Conservation (phyloP, 2,888 invertebrate genomes). For the Tryphoninae sp. region DNA sequence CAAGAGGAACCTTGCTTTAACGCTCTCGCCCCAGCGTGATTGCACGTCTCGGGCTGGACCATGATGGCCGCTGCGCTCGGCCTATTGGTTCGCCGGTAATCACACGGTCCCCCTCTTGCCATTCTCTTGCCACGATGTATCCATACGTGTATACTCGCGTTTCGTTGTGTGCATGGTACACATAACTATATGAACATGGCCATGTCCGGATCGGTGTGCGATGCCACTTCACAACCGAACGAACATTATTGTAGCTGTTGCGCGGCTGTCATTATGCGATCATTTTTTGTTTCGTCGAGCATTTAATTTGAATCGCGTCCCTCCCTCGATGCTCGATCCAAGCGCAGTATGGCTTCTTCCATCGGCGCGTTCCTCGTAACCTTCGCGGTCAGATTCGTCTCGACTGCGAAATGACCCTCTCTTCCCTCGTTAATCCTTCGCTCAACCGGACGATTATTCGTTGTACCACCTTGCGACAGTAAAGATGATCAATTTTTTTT, state of each 20-base stretch:
- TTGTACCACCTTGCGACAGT: background rate
- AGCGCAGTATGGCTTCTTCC: slow-evolving; percentile 8
- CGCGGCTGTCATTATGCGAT: slow-evolving; percentile 78
- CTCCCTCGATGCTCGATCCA: slow-evolving; percentile 64
- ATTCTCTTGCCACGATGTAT: slow-evolving; percentile 61
- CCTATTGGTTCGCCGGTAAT: slow-evolving; percentile 80
- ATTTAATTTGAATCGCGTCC: slow-evolving; percentile 78
- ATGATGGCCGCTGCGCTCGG: slow-evolving; percentile 80
- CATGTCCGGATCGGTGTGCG: slow-evolving; percentile 30
- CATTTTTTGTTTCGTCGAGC: slow-evolving; percentile 75
- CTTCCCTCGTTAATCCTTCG: slow-evolving; percentile 22
- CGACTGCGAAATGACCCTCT: slow-evolving; percentile 3
- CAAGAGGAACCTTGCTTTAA: slow-evolving; percentile 51
- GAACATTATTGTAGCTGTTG: slow-evolving; percentile 50
- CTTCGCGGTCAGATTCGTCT: background rate
- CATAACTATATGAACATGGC: background rate
- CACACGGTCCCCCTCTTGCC: slow-evolving; percentile 75
- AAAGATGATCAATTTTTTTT: background rate
- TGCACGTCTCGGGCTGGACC: slow-evolving; percentile 80
- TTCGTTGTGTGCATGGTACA: background rate
- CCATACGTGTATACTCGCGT: slow-evolving; percentile 49
- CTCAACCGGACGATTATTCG: slow-evolving; percentile 12
- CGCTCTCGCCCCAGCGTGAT: slow-evolving; percentile 74
- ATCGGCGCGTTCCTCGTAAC: slow-evolving; percentile 6
- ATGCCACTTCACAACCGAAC: slow-evolving; percentile 44